These are phyloP conservation scores for Nasua narica DNA, from an alignment of 2,797 vertebrate genomes.

Conservation along the genomic window DNA sequence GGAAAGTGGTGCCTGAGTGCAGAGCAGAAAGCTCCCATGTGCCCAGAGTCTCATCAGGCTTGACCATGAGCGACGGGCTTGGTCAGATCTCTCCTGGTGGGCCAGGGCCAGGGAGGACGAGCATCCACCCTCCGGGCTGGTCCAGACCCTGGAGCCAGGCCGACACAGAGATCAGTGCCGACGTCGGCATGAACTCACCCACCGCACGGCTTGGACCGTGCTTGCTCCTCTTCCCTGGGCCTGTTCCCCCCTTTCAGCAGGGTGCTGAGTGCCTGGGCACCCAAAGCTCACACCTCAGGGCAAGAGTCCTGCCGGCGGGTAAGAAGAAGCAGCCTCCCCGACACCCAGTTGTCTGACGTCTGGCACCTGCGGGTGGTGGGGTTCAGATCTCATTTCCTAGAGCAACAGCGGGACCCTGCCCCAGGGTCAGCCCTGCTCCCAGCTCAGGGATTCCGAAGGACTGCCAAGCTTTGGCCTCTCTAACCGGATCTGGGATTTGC, in stretches of 20 bases:
- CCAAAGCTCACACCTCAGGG: neutral
- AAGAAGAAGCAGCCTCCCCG: no score
- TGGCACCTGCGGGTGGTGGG: neutral
- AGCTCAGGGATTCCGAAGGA: neutral
- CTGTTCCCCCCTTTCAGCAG: neutral
- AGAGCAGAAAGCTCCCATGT: neutral
- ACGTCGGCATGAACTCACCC: neutral
- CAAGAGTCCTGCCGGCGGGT: no score
- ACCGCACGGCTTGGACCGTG: rapidly evolving
- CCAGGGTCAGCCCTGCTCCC: neutral
- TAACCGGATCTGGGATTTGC: neutral
- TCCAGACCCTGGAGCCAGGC: neutral
- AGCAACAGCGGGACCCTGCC: neutral
- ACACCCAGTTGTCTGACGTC: neutral
- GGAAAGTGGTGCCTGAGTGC: neutral
- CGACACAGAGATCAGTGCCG: rapidly evolving
- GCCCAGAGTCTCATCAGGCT: neutral
- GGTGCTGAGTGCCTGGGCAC: neutral
- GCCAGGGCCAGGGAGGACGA: neutral
- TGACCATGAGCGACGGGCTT: neutral
- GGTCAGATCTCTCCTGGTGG: neutral
- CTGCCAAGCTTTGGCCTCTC: neutral
- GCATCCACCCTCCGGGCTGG: neutral
- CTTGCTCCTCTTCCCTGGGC: neutral
- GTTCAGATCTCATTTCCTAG: neutral